Evolutionary conservation across 2,797 vertebrate species (phyloP).

Genomic region (Lepidocolaptes lacrymiger): DNA sequence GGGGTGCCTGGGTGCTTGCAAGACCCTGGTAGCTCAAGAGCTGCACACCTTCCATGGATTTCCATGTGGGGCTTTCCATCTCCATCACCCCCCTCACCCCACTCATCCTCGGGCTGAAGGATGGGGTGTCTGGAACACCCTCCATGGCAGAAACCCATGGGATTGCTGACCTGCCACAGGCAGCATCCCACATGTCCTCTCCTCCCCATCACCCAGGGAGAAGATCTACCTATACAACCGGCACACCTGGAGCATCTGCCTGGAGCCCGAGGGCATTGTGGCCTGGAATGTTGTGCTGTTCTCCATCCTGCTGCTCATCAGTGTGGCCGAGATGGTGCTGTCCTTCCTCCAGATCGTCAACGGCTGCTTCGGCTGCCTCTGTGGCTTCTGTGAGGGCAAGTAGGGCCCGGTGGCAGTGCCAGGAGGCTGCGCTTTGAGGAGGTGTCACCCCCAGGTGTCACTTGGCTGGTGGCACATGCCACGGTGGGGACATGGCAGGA

Average conservation of each 20-base stretch:
- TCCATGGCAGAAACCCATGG: fast-evolving
- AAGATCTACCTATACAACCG: constrained; percentile 66
- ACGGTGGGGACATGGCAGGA: fast-evolving
- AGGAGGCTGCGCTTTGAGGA: neutral
- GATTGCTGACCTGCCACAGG: neutral
- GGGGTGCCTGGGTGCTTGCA: neutral
- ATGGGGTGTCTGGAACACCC: fast-evolving
- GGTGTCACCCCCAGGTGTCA: fast-evolving
- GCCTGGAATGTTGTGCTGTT: constrained; percentile 89
- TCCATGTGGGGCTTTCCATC: fast-evolving
- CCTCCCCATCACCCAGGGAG: neutral
- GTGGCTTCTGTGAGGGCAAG: constrained; percentile 85
- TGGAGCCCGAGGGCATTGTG: constrained; percentile 79
- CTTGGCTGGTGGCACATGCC: neutral
- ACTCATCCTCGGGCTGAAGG: neutral
- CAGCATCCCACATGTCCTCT: neutral
- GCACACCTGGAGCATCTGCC: constrained; percentile 75
- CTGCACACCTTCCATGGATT: neutral
- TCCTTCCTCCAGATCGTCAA: constrained; percentile 87
- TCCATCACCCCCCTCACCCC: neutral
- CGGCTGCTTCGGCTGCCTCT: constrained; percentile 86
- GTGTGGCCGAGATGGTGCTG: constrained; percentile 81
- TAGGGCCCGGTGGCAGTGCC: neutral
- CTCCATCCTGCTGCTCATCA: constrained; percentile 80
- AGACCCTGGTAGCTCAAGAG: neutral